phyloP scores from a whole-genome alignment of 2,888 invertebrate genomes.

The Hemicrepidius hirtus region DNA sequence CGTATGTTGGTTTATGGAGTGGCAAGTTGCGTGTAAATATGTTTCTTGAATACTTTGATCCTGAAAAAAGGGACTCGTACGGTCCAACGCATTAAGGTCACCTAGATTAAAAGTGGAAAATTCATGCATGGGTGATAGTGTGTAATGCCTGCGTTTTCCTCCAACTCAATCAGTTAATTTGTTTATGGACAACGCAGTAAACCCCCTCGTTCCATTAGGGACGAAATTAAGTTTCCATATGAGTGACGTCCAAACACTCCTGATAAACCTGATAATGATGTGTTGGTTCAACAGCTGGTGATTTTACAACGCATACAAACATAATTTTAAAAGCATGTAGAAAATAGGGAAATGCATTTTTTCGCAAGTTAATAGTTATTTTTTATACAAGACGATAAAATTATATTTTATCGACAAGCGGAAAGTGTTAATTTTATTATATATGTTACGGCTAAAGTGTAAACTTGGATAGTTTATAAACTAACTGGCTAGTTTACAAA shows the following conservation, averaged over 20 bases:
- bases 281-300: conserved; percentile 1
- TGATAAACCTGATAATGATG: conserved; percentile 11
- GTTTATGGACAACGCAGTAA: conserved; percentile 4
- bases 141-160: background rate
- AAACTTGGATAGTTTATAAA: too few species aligned
- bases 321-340: too few species aligned
- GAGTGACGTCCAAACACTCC: conserved; percentile 13
- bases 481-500: too few species aligned
- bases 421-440: too few species aligned
- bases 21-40: conserved; percentile 1
- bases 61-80: background rate
- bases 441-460: too few species aligned
- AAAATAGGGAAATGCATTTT: too few species aligned
- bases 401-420: too few species aligned
- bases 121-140: background rate
- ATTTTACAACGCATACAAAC: background rate
- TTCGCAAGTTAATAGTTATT: too few species aligned
- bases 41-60: background rate
- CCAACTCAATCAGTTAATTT: conserved; percentile 19
- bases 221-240: conserved; percentile 21
- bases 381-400: too few species aligned
- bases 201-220: conserved; percentile 9
- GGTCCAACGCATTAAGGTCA: background rate
- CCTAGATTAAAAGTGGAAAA: background rate
- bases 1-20: background rate